Evolutionary conservation across 1,140 invertebrate species (phyloP).

Genomic region (Pissodes strobi): DNA sequence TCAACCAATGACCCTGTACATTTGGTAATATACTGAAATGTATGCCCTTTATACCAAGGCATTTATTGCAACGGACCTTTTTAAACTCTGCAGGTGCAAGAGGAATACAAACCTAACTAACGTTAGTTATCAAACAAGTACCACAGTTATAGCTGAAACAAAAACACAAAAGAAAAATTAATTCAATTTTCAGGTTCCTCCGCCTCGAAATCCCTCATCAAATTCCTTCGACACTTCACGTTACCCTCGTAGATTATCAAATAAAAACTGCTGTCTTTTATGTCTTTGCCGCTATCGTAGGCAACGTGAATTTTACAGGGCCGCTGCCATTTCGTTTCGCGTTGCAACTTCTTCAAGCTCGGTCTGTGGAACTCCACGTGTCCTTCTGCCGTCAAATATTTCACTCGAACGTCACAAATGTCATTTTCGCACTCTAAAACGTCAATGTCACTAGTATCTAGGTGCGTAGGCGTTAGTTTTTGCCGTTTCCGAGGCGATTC

Average conservation of each 20-base stretch:
- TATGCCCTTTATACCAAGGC: too few relatives aligned
- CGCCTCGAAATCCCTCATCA: conserved; percentile 54
- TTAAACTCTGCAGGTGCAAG: too few relatives aligned
- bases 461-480: conserved; percentile 4
- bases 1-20: too few relatives aligned
- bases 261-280: conserved; percentile 63
- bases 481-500: conserved; percentile 42
- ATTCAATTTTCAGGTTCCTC: conserved; percentile 34
- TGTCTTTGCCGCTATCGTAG: conserved; percentile 58
- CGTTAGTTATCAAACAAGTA: too few relatives aligned
- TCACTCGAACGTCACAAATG: conserved; percentile 20
- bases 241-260: conserved; percentile 62
- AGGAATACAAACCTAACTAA: too few relatives aligned
- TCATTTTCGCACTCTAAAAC: conserved; percentile 37
- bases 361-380: conserved; percentile 60
- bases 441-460: conserved; percentile 25
- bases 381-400: conserved; percentile 54
- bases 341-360: conserved; percentile 57
- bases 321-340: conserved; percentile 61
- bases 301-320: conserved; percentile 63
- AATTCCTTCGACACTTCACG: conserved; percentile 62
- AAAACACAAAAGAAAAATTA: conserved; percentile 7
- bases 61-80: too few relatives aligned
- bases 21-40: too few relatives aligned
- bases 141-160: conserved; percentile 3